Conservation (phyloP, 1,140 invertebrate genomes). For the Pygmarrhopalites habei region DNA sequence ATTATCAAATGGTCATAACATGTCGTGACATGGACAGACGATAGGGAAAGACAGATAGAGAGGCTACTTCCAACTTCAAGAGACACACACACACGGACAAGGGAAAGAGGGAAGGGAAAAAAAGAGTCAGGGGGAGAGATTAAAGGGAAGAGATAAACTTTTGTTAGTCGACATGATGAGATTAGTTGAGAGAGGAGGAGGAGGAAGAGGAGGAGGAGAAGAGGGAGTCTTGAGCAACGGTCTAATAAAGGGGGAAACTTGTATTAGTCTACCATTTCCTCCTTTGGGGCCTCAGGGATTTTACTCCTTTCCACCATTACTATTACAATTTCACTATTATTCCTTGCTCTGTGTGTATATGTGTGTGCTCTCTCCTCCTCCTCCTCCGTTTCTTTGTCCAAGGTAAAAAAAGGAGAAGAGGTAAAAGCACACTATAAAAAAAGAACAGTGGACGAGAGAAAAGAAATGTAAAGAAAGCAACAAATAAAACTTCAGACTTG, state of each 20-base stretch:
- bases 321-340: no score
- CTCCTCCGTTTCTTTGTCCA: neutral
- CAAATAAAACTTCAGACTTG: no score
- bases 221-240: constrained; percentile 2
- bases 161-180: constrained; percentile 14
- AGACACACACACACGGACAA: no score
- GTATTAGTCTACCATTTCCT: neutral
- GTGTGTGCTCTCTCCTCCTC: no score
- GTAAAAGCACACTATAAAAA: neutral
- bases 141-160: constrained; percentile 3
- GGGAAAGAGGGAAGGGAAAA: no score
- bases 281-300: neutral
- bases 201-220: no score
- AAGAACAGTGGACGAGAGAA: constrained; percentile 3
- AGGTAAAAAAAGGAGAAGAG: neutral
- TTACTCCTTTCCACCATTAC: neutral
- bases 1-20: no score
- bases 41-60: no score
- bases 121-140: neutral
- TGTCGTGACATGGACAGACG: no score
- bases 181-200: neutral
- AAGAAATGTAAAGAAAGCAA: no score
- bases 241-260: constrained; percentile 5
- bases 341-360: no score
- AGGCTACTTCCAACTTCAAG: no score